These are phyloP conservation scores for Byasa hedistus DNA, from an alignment of 2,888 invertebrate species.

Conservation along the genomic window DNA sequence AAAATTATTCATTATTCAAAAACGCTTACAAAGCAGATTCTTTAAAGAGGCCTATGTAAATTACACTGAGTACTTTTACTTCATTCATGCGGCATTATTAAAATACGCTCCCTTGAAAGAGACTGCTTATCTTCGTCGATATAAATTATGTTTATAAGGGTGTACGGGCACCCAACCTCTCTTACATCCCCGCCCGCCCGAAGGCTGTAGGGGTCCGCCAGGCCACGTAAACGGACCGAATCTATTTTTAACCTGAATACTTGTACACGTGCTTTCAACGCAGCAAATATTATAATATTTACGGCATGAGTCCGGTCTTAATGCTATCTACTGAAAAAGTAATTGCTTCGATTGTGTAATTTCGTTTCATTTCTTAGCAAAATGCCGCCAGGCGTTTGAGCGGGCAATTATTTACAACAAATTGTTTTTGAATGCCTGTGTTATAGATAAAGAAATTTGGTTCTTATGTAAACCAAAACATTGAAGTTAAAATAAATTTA, in stretches of 20 bases:
- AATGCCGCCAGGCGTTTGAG: not conserved
- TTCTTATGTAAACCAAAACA: not conserved
- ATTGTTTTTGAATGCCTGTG: constrained; percentile 1
- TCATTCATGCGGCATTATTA: constrained; percentile 35
- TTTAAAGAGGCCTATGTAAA: constrained; percentile 29
- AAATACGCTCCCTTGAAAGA: constrained; percentile 32
- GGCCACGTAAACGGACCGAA: constrained; percentile 34
- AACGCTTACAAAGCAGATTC: constrained; percentile 18
- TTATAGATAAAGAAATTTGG: not conserved
- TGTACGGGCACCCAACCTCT: constrained; percentile 25
- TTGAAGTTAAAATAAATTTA: not conserved
- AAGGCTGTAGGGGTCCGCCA: constrained; percentile 27
- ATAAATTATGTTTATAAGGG: constrained; percentile 38
- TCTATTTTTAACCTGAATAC: constrained; percentile 39
- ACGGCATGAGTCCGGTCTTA: constrained; percentile 19
- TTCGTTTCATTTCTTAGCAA: constrained; percentile 8
- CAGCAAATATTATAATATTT: constrained; percentile 28
- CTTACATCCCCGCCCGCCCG: constrained; percentile 11
- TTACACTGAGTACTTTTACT: constrained; percentile 27
- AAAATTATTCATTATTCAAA: constrained; percentile 27
- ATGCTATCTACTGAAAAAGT: constrained; percentile 20
- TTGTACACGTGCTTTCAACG: constrained; percentile 30
- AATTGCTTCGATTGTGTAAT: constrained; percentile 24
- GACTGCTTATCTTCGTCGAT: constrained; percentile 33
- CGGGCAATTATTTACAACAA: not conserved